Evolutionary conservation across 2,113 vertebrate species (phyloP), one percentile per base, ranked within the genome.

Genomic region (Myiopsitta monachus): DNA sequence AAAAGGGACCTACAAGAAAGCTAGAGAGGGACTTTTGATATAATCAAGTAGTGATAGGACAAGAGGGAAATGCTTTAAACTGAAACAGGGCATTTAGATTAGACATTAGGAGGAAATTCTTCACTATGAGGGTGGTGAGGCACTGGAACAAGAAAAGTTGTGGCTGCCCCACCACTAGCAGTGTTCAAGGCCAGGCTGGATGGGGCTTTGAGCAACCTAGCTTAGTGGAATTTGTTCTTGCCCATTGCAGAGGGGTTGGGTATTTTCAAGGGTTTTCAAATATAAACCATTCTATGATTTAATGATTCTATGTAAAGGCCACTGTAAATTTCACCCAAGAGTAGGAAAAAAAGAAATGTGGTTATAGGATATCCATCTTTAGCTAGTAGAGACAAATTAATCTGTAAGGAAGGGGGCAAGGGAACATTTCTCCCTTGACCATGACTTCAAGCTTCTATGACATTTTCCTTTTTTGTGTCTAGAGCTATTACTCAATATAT

Each of bases 221-320:
- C 21, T 43, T 57, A 28, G 4, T 31, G 23, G 16, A 19, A 21
- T 19, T 13, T 16, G 59, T 52, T 16, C 44, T 16, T 61, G 12
- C 6, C 28, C 10, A 16, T 5, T 6, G 17, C 19, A 75, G 13
- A 3, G 4, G 2, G 1, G 1, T 10, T 73, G 28, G 11, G 67
- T 39, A 11, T 61, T 11, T n/a, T 44, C 28, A 36, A 46, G 19
- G 21, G 16, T 12, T 7, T 54, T 52, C 8, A 30, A 74, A 39
- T 6, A 2, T 11, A n/a, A 79, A 24, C 8, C 4, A 38, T 39
- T 59, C 12, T 59, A 7, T 17, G 70, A n/a, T 44, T 39, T 16
- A 59, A 6, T 59, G 38, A 52, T 59, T 59, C 21, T n/a, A 23
- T 59, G 57, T 59, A 59, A 59, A 23, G 9, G 57, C 49, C 51